phyloP scores from a whole-genome alignment of 2,888 invertebrate species.

The Lepidocyrtoides sp. region DNA sequence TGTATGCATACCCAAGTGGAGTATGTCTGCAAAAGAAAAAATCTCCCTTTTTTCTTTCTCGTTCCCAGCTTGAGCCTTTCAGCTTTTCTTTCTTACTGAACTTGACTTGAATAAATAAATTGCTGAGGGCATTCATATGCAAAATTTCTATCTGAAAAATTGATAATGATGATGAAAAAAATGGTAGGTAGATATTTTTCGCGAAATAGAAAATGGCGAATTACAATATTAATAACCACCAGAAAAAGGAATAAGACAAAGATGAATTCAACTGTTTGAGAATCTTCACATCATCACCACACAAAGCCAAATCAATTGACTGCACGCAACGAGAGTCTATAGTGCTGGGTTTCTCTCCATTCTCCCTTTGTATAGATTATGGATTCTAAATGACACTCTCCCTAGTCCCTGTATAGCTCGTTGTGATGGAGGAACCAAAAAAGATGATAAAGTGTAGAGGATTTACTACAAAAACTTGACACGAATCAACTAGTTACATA shows the following conservation, averaged over 20 bases:
- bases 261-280: background rate
- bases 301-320: too few relatives aligned
- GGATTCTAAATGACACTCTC: background rate
- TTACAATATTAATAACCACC: too few relatives aligned
- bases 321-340: background rate
- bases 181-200: background rate
- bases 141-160: background rate
- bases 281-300: too few relatives aligned
- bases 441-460: background rate
- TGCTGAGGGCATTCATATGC: background rate
- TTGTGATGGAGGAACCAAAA: background rate
- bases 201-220: background rate
- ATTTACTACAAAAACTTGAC: conserved; percentile 37
- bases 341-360: background rate
- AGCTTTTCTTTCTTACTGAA: background rate
- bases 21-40: background rate
- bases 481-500: conserved; percentile 40
- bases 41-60: background rate
- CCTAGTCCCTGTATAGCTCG: too few relatives aligned
- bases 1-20: background rate
- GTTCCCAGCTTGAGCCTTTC: background rate
- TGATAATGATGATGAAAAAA: too few relatives aligned
- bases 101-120: conserved; percentile 3
- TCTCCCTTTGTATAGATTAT: too few relatives aligned
- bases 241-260: background rate